Evolutionary conservation across 2,888 invertebrate genomes (phyloP).

Genomic region (Orgyia antiqua): DNA sequence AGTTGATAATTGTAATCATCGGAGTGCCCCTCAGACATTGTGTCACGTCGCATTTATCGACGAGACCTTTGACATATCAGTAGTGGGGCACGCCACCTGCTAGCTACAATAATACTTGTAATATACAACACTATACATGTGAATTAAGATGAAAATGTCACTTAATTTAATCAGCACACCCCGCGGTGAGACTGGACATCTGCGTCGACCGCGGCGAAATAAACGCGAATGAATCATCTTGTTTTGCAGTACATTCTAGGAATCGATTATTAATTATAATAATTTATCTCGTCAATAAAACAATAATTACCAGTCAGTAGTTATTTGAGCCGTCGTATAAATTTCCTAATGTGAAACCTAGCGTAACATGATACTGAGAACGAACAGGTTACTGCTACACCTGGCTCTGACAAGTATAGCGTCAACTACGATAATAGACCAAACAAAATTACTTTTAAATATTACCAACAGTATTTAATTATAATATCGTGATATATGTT

Average conservation of each 20-base stretch:
- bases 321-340: constrained; percentile 72
- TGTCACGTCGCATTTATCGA: constrained; percentile 44
- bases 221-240: constrained; percentile 66
- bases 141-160: constrained; percentile 72
- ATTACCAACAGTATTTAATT: constrained; percentile 50
- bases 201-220: constrained; percentile 43
- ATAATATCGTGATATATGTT: too few relatives aligned
- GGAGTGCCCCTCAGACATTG: constrained; percentile 36
- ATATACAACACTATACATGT: constrained; percentile 58
- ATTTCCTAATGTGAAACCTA: constrained; percentile 77
- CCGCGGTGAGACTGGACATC: constrained; percentile 45
- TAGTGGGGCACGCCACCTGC: constrained; percentile 46
- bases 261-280: constrained; percentile 69
- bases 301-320: constrained; percentile 73
- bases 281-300: constrained; percentile 71
- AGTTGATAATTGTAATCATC: constrained; percentile 19
- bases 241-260: constrained; percentile 71
- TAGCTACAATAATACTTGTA: constrained; percentile 52
- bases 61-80: constrained; percentile 45
- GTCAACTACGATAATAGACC: constrained; percentile 60
- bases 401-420: constrained; percentile 61
- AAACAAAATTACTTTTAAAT: constrained; percentile 45
- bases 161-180: constrained; percentile 66
- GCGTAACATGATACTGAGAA: constrained; percentile 62
- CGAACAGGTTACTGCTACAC: constrained; percentile 63